Conservation (phyloP, 2,888 invertebrate species). For the Chromoteleia sp. region DNA sequence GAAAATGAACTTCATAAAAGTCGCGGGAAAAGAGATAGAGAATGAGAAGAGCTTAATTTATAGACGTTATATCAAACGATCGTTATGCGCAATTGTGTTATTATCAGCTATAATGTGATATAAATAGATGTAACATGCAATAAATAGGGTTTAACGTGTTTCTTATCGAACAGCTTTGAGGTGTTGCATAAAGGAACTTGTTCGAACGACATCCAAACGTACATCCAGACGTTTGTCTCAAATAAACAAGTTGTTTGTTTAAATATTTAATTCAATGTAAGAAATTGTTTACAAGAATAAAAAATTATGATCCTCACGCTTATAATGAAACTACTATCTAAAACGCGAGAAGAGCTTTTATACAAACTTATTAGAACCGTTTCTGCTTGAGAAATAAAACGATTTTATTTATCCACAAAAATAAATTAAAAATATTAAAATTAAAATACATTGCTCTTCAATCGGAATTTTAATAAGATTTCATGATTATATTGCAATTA, state of each 20-base stretch:
- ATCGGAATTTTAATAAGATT: too few species aligned
- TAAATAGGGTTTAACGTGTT: constrained; percentile 47
- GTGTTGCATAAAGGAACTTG: constrained; percentile 9
- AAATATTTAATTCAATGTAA: neutral
- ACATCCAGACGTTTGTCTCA: neutral
- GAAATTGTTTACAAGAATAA: too few species aligned
- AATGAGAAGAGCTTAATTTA: constrained; percentile 49
- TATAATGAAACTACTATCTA: too few species aligned
- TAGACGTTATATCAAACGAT: constrained; percentile 57
- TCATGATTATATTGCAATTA: too few species aligned
- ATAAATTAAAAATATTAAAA: too few species aligned
- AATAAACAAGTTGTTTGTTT: too few species aligned
- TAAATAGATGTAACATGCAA: constrained; percentile 46
- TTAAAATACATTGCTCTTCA: too few species aligned
- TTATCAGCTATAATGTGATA: constrained; percentile 55
- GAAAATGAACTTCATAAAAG: constrained; percentile 67
- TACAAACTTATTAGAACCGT: too few species aligned
- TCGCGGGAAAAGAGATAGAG: constrained; percentile 29
- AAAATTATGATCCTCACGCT: too few species aligned
- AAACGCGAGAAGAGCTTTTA: too few species aligned
- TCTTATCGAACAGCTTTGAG: constrained; percentile 22
- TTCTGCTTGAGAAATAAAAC: too few species aligned
- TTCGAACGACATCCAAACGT: neutral
- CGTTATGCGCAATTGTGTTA: constrained; percentile 53
- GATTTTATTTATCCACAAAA: too few species aligned